Conservation (phyloP, 2,113 vertebrate species). For the Alligator mississippiensis region DNA sequence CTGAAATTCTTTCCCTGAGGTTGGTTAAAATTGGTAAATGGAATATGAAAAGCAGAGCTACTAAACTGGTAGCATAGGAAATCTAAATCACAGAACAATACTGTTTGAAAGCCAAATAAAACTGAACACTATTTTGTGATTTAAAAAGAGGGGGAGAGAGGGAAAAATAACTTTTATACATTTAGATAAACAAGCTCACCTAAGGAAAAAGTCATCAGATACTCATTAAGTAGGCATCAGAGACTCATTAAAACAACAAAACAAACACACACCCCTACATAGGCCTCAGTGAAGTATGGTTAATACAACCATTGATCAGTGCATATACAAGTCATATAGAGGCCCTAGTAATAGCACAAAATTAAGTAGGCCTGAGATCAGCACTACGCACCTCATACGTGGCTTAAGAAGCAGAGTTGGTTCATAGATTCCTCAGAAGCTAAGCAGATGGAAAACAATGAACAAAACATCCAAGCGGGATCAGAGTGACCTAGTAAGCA, state of each 20-base stretch:
- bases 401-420: too few relatives aligned
- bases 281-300: too few relatives aligned
- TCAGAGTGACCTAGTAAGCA: too few relatives aligned
- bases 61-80: slow-evolving; percentile 57
- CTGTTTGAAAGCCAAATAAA: slow-evolving; percentile 57
- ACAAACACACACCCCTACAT: background rate
- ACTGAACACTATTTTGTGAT: slow-evolving; percentile 63
- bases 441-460: too few relatives aligned
- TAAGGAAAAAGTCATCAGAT: background rate
- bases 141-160: background rate
- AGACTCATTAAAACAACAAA: background rate
- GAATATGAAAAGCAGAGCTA: slow-evolving; percentile 56
- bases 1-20: slow-evolving; percentile 66
- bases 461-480: too few relatives aligned
- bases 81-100: slow-evolving; percentile 53
- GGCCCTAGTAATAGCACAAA: too few relatives aligned
- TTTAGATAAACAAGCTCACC: background rate
- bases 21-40: slow-evolving; percentile 72
- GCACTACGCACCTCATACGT: too few relatives aligned
- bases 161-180: background rate
- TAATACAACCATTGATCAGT: too few relatives aligned
- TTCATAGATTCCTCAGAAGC: too few relatives aligned
- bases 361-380: too few relatives aligned
- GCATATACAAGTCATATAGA: too few relatives aligned
- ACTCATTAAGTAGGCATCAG: too few relatives aligned